A percentile compares a stretch with the other conserved stretches of the same genome.
These are phyloP conservation scores for Mormyrus hasselquistii DNA, from an alignment of 2,797 vertebrate species.

Conservation along the genomic window DNA sequence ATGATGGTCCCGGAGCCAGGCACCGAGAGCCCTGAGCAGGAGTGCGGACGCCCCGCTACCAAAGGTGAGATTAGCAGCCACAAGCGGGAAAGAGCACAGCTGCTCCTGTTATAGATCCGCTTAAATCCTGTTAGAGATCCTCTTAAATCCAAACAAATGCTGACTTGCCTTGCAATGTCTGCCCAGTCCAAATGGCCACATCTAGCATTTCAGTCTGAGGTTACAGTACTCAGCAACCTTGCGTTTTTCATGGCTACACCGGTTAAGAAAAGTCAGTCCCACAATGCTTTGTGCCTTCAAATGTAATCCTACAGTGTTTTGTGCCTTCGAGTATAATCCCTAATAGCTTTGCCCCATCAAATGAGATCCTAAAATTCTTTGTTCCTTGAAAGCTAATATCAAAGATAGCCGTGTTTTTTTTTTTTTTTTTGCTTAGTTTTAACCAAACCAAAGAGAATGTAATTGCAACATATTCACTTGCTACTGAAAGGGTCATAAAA, in stretches of 20 bases:
- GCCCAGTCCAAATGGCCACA: not conserved
- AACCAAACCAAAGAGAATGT: not conserved
- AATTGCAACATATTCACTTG: not conserved
- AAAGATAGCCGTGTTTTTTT: not conserved
- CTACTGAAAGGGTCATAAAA: not conserved
- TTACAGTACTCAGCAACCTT: not conserved
- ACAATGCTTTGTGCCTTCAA: not conserved
- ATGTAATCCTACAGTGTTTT: not conserved
- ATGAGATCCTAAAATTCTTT: not conserved
- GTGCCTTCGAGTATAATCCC: not conserved
- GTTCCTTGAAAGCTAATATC: not conserved
- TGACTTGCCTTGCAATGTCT: not conserved
- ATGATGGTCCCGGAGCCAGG: not conserved
- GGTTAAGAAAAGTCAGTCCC: not conserved
- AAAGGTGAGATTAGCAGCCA: not conserved
- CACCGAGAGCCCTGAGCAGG: not conserved
- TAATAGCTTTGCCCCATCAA: not conserved
- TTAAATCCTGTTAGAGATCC: slow-evolving; percentile 1
- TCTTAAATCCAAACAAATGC: not conserved
- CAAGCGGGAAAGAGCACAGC: not conserved
- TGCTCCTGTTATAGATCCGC: not conserved
- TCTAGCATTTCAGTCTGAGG: not conserved
- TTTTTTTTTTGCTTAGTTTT: not conserved
- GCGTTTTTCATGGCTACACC: not conserved
- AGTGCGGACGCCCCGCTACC: not conserved